Percentiles rank a stretch among this genome's conserved stretches.
Conservation (phyloP, 2,113 vertebrate genomes). For the Alouatta palliata region DNA sequence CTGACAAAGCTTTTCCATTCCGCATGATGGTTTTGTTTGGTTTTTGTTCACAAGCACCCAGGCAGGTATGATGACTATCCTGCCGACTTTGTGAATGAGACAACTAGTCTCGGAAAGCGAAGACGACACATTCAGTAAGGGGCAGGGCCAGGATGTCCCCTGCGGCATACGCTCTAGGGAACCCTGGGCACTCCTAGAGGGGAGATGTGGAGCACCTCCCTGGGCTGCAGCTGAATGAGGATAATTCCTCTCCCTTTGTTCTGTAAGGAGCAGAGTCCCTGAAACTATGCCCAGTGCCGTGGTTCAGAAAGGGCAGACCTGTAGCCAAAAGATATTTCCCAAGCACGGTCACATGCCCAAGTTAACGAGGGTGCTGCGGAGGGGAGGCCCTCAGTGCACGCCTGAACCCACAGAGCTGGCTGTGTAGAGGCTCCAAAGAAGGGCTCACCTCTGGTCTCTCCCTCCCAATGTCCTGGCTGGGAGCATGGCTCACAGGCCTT, state of each 20-base stretch:
- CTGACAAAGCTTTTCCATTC: background rate
- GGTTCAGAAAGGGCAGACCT: background rate
- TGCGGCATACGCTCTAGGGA: background rate
- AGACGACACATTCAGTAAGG: background rate
- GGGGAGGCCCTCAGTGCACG: background rate
- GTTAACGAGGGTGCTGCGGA: background rate
- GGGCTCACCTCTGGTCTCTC: too few relatives aligned
- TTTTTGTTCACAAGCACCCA: background rate
- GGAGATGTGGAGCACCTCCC: rapidly evolving
- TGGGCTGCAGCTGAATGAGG: background rate
- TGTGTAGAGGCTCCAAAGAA: too few relatives aligned
- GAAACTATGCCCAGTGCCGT: background rate
- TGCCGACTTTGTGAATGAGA: background rate
- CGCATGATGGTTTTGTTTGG: too few relatives aligned
- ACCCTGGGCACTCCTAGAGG: too few relatives aligned
- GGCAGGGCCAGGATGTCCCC: background rate
- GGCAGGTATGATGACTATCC: background rate
- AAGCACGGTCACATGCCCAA: background rate
- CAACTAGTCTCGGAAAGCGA: background rate
- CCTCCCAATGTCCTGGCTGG: too few relatives aligned
- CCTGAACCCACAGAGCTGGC: too few relatives aligned
- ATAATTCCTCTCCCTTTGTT: background rate
- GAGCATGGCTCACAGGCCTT: too few relatives aligned
- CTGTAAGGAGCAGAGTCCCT: too few relatives aligned
- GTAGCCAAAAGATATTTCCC: rapidly evolving